A percentile compares a stretch with the other conserved stretches of the same genome.
phyloP scores from a whole-genome alignment of 2,888 invertebrate species.

The Panopea generosa region DNA sequence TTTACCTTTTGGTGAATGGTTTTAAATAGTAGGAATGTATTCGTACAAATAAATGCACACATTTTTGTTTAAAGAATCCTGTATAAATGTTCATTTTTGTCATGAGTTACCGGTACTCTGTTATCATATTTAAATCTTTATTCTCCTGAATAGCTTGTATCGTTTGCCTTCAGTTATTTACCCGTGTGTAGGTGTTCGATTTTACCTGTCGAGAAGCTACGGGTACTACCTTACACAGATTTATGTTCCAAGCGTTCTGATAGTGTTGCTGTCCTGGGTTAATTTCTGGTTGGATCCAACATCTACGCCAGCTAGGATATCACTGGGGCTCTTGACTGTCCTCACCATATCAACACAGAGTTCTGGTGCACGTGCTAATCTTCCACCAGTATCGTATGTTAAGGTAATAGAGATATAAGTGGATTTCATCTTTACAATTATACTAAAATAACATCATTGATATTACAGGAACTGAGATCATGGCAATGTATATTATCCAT shows the following conservation, averaged over 20 bases:
- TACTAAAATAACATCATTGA: no score
- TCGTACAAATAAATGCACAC: no score
- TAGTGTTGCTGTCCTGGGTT: constrained; percentile 70
- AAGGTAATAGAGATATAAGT: constrained; percentile 40
- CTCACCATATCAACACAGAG: constrained; percentile 70
- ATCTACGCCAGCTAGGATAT: constrained; percentile 67
- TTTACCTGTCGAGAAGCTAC: constrained; percentile 57
- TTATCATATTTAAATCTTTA: no score
- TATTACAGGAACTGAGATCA: no score
- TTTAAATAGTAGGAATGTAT: no score
- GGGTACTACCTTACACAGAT: constrained; percentile 69
- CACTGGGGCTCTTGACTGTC: constrained; percentile 64
- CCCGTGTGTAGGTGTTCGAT: constrained; percentile 61
- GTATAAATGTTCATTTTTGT: no score
- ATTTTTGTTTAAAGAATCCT: no score
- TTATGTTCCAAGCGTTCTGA: constrained; percentile 66
- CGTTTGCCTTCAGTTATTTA: constrained; percentile 55
- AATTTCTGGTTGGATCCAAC: constrained; percentile 70
- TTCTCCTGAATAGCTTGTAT: no score
- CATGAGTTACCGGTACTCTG: no score
- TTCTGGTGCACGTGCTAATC: constrained; percentile 61
- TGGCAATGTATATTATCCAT: no score
- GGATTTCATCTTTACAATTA: no score
- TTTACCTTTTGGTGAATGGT: no score
- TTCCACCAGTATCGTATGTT: constrained; percentile 67